Base-by-base conservation (phyloP, 2,888 invertebrate genomes). In the Apodemia zela region DNA sequence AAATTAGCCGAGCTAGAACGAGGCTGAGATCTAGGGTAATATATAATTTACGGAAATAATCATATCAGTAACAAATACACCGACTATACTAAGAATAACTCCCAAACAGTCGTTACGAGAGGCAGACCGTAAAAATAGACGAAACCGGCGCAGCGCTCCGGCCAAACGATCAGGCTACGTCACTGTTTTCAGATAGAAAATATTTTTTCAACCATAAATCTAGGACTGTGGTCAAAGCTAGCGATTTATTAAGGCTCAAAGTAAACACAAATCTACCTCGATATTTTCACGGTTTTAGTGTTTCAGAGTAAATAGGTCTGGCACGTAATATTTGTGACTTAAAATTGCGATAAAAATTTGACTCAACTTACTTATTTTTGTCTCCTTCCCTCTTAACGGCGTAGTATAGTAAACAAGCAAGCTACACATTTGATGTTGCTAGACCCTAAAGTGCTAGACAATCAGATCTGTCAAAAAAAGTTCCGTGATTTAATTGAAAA, bases 121-220 rank as follows among this genome's bases (percentile, higher is more conserved):
- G 60, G 61, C 63, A 61, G 47, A 60, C 33, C 65, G 66, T 64
- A 64, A 68, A 67, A 67, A 66, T 63, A 65, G 54, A 67, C 42
- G 65, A 67, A 66, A 62, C 62, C 65, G 63, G 64, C 63, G 54
- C 62, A 59, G 49, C 62, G 45, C 62, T 57, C 45, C n/a, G n/a
- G 3, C 62, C 42, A 38, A 61, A 59, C 66, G 66, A 66, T 68
- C 64, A 49, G 18, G 33, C 63, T n/a, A 38, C 61, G 65, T 64
- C 65, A 62, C 62, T 57, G 59, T 62, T 63, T 47, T 65, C 61
- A 59, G 60, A 54, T 29, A 45, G 45, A 65, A 61, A 63, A 65
- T 65, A 67, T 65, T 65, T 45, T 58, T 62, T 62, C 25, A 62
- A 63, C 47, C 62, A 65, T 59, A 63, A 63, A 61, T 62, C 54